Evolutionary conservation across 2,888 invertebrate genomes (phyloP).

Genomic region (Mythimna impura): DNA sequence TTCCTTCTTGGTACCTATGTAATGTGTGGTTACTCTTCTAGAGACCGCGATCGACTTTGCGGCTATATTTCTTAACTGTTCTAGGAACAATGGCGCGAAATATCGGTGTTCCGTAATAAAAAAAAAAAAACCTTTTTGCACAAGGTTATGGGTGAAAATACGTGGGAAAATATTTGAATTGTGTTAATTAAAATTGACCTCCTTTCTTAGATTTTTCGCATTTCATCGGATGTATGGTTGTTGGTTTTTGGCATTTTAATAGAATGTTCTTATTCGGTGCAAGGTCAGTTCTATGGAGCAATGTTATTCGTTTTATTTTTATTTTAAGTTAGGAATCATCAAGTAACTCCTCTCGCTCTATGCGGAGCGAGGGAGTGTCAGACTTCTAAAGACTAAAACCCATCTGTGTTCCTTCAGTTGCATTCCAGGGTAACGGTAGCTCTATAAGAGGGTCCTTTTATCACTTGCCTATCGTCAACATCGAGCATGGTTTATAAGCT

Average conservation of each 20-base stretch:
- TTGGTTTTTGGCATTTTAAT: background rate
- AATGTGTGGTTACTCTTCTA: too few relatives aligned
- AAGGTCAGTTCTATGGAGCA: background rate
- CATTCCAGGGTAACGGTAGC: too few relatives aligned
- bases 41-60: background rate
- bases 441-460: too few relatives aligned
- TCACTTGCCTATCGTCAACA: too few relatives aligned
- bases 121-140: constrained; percentile 41
- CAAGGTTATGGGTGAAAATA: constrained; percentile 59
- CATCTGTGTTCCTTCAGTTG: too few relatives aligned
- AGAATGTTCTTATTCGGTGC: background rate
- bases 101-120: constrained; percentile 58
- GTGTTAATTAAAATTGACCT: constrained; percentile 42
- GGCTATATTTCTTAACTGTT: constrained; percentile 39
- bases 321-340: too few relatives aligned
- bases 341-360: too few relatives aligned
- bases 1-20: too few relatives aligned
- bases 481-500: too few relatives aligned
- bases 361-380: too few relatives aligned
- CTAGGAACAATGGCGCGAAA: constrained; percentile 19
- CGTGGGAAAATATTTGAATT: constrained; percentile 57
- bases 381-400: too few relatives aligned
- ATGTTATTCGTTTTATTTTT: background rate
- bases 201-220: constrained; percentile 18
- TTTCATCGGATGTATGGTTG: constrained; percentile 17